Evolutionary conservation across 2,888 invertebrate species (phyloP), one percentile per base, ranked within the genome.

Genomic region (Amblyteles armatorius): DNA sequence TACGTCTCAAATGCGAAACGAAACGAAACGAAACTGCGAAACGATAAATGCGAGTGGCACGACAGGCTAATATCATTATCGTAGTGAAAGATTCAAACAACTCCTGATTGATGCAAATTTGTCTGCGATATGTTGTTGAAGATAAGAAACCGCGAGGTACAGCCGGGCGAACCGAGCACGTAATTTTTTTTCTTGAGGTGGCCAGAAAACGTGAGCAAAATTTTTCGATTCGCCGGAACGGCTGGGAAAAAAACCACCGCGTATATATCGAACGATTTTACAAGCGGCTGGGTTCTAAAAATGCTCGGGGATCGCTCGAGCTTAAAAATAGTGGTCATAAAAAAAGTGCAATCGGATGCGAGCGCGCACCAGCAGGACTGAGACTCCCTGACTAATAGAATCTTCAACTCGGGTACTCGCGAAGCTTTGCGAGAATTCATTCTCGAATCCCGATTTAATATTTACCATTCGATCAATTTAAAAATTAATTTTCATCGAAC

Each of bases 241-340:
- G 16, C 16, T 16, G 16, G 33, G n/a, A 63, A 78, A 80, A 77
- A 77, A 78, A 29, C 68, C 82, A 50, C 48, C 1, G 22, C 11
- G 22, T 26, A 50, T 63, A 33, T 33, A 26, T 60, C 33, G 57
- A n/a, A 19, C 67, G 88, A 84, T 91, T 90, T 91, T 91, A 87
- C 82, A 16, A 85, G 88, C 86, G 90, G 90, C 88, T 88, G 87
- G 87, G 88, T 90, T 92, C 92, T 93, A 92, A 92, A 93, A 93
- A 92, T 91, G 91, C 88, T 88, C 89, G 86, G 86, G 88, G 90
- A 90, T 88, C 89, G 91, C 77, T 80, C 90, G 86, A 63, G 87
- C 87, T 91, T 92, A 92, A 92, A 93, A 93, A 93, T 93, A 92
- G 92, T 89, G 79, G 16, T 50, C 86, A 81, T 79, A 91, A 92